Evolutionary conservation across 2,888 invertebrate genomes (phyloP).

Genomic region (Coelogynopora nodosa): DNA sequence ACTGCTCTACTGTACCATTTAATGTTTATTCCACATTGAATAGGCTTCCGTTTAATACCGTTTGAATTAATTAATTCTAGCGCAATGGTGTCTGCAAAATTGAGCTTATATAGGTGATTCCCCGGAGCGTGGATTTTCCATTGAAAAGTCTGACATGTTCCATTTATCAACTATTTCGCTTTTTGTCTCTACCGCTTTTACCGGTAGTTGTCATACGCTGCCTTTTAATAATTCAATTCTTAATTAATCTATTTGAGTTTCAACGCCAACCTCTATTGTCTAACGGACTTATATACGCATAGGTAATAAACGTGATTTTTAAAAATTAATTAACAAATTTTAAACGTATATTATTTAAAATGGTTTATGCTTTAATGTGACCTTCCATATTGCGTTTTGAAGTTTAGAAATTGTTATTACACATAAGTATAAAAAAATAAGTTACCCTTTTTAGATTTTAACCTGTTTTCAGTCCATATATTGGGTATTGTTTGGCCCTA

Average conservation of each 20-base stretch:
- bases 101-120: constrained; percentile 15
- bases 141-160: not conserved
- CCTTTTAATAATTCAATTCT: not conserved
- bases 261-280: not conserved
- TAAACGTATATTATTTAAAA: too few relatives aligned
- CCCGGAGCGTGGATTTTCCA: not conserved
- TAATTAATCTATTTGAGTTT: constrained; percentile 17
- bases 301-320: too few relatives aligned
- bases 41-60: constrained; percentile 6
- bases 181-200: constrained; percentile 24
- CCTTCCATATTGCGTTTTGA: too few relatives aligned
- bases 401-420: too few relatives aligned
- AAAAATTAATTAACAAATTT: too few relatives aligned
- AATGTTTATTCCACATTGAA: not conserved
- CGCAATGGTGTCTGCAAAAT: not conserved
- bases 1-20: not conserved
- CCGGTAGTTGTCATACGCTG: constrained; percentile 1
- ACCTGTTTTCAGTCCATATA: too few relatives aligned
- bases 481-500: too few relatives aligned
- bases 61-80: constrained; percentile 16
- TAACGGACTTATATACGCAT: not conserved
- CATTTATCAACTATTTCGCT: constrained; percentile 2
- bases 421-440: too few relatives aligned
- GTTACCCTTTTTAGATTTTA: too few relatives aligned
- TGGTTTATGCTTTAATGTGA: too few relatives aligned